These are phyloP conservation scores for Drosophila kurseongensis DNA, from an alignment of 1,140 invertebrate species.

Conservation along the genomic window DNA sequence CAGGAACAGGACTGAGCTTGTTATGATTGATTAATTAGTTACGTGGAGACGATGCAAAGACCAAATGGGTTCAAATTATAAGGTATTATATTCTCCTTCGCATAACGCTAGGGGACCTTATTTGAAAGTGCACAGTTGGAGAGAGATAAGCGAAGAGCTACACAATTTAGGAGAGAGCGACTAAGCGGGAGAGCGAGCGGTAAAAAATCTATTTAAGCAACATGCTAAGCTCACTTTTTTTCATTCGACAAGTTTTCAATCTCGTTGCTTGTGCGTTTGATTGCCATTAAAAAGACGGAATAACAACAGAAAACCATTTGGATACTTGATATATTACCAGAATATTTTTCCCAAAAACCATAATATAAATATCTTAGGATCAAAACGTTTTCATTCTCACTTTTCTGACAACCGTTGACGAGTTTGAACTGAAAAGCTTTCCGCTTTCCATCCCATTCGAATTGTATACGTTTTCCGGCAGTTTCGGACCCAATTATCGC, in stretches of 20 bases:
- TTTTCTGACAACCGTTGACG: background rate
- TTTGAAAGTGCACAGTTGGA: background rate
- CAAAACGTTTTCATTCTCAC: background rate
- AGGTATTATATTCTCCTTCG: background rate
- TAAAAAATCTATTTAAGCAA: conserved; percentile 33
- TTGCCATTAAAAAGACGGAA: background rate
- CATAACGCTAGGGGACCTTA: background rate
- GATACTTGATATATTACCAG: background rate
- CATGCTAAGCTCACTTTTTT: conserved; percentile 32
- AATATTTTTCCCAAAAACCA: background rate
- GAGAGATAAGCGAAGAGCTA: background rate
- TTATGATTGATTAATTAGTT: conserved; percentile 4
- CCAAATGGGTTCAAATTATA: conserved; percentile 2
- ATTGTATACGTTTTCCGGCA: conserved; percentile 44
- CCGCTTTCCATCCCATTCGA: background rate
- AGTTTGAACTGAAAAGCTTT: conserved; percentile 2
- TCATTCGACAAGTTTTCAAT: conserved; percentile 3
- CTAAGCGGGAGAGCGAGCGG: conserved; percentile 8
- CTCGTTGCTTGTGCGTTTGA: conserved; percentile 5
- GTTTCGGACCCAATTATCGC: conserved; percentile 54
- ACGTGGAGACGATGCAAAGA: background rate
- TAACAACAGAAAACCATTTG: conserved; percentile 8
- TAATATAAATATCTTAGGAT: background rate
- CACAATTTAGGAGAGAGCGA: conserved; percentile 4
- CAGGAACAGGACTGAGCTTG: background rate